Percentiles rank a stretch among this genome's conserved stretches.
phyloP scores from a whole-genome alignment of 2,797 vertebrate species.

The Manis javanica region DNA sequence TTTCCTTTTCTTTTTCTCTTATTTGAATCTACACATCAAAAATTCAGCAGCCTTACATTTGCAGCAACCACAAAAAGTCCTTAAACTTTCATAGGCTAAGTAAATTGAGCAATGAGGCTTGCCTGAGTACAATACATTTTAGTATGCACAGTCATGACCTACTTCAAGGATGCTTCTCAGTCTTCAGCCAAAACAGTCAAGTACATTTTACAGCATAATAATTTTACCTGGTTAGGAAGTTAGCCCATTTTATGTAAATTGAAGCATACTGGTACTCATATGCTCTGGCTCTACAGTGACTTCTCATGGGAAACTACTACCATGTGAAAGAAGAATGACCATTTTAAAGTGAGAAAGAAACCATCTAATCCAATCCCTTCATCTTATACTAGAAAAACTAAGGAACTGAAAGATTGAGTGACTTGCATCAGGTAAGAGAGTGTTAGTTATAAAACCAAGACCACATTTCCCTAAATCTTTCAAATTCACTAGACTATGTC shows the following conservation, averaged over 20 bases:
- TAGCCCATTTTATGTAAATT: background rate
- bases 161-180: background rate
- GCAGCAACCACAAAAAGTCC: background rate
- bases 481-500: background rate
- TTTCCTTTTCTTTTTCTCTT: background rate
- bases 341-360: background rate
- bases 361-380: background rate
- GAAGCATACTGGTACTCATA: background rate
- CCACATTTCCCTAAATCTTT: background rate
- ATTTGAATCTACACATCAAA: constrained; percentile 2
- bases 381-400: background rate
- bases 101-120: background rate
- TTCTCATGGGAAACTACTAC: background rate
- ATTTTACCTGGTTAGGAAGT: background rate
- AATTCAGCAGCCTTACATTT: background rate
- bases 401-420: background rate
- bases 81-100: background rate
- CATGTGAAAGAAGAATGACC: background rate
- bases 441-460: background rate
- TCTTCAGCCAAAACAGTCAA: background rate
- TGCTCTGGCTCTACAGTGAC: background rate
- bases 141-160: background rate
- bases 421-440: background rate
- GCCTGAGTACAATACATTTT: background rate
- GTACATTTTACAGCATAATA: background rate